A percentile compares a stretch with the other conserved stretches of the same genome.
Conservation (phyloP, 2,888 invertebrate species). For the Mesorhabditis belari region DNA sequence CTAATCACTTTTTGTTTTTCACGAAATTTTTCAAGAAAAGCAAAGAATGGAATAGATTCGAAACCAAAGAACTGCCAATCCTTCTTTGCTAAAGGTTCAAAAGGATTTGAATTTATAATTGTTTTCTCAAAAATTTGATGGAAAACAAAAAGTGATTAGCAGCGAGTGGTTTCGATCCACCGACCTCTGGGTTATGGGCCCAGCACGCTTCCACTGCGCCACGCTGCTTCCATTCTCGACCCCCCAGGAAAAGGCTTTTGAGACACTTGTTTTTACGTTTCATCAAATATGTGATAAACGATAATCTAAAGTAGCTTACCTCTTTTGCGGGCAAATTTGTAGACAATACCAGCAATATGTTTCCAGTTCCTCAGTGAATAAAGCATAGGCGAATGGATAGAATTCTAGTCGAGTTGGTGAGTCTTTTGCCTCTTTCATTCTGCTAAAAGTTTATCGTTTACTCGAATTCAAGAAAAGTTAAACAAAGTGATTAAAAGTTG, state of each 20-base stretch:
- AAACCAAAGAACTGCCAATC: too few species aligned
- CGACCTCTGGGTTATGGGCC: conserved; percentile 85
- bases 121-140: too few species aligned
- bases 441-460: background rate
- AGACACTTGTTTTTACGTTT: background rate
- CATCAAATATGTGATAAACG: background rate
- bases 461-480: too few species aligned
- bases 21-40: too few species aligned
- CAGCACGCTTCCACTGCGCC: conserved; percentile 64
- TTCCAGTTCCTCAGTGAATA: conserved; percentile 32
- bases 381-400: conserved; percentile 52
- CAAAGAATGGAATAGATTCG: too few species aligned
- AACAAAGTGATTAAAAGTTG: too few species aligned
- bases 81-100: too few species aligned
- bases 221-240: conserved; percentile 32
- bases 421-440: background rate
- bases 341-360: conserved; percentile 51
- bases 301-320: conserved; percentile 12
- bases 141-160: conserved; percentile 20
- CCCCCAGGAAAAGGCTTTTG: background rate
- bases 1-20: too few species aligned
- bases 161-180: conserved; percentile 59
- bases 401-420: conserved; percentile 24
- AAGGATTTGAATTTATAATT: too few species aligned
- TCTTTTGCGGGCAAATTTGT: conserved; percentile 10